Percentiles rank a stretch among this genome's conserved stretches.
Conservation (phyloP, 2,113 vertebrate species). For the Ameiurus melas region DNA sequence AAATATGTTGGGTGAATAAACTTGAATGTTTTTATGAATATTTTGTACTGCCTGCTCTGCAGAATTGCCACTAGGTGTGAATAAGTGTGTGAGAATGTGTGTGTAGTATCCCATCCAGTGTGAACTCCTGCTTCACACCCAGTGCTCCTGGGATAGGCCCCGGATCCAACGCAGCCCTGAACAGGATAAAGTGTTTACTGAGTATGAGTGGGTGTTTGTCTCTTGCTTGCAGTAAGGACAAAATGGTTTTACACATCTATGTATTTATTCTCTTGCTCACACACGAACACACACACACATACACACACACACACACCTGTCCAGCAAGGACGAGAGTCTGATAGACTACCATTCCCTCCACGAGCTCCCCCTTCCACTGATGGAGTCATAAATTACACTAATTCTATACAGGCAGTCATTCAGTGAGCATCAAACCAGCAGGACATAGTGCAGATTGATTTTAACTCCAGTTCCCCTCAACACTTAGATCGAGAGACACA, state of each 20-base stretch:
- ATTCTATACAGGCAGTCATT: constrained; percentile 38
- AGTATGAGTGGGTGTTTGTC: background rate
- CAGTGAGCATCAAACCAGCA: constrained; percentile 30
- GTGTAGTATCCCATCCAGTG: background rate
- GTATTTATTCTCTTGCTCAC: background rate
- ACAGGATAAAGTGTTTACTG: background rate
- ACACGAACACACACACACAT: background rate
- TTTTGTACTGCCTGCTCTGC: background rate
- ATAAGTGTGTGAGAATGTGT: background rate
- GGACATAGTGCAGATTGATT: constrained; percentile 52
- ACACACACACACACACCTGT: constrained; percentile 14
- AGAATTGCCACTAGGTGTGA: background rate
- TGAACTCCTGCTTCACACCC: background rate
- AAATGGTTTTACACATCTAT: background rate
- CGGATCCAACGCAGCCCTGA: background rate
- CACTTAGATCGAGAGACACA: background rate
- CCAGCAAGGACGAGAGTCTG: background rate
- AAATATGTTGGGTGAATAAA: background rate
- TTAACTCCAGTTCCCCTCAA: constrained; percentile 52
- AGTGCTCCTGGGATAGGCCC: background rate
- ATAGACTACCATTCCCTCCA: constrained; percentile 17
- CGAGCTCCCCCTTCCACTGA: constrained; percentile 12
- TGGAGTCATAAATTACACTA: constrained; percentile 44
- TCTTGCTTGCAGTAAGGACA: background rate
- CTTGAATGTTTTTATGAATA: background rate